These are phyloP conservation scores for Hyla sarda DNA, from an alignment of 2,113 vertebrate genomes.

Conservation along the genomic window DNA sequence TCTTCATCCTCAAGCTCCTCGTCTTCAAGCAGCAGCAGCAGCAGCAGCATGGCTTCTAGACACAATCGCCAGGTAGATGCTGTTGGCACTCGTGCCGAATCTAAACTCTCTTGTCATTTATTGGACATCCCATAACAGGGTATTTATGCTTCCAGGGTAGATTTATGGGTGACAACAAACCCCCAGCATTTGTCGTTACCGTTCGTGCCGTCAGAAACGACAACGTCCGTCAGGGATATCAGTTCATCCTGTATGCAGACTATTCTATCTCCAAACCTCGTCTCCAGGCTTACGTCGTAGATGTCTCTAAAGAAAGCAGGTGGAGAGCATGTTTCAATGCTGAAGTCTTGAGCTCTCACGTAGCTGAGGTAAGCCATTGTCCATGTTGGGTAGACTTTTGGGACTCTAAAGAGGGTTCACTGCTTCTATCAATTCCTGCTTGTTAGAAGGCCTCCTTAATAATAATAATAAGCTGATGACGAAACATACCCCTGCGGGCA, in stretches of 20 bases:
- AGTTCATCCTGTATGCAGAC: constrained; percentile 73
- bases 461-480: no score
- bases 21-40: neutral
- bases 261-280: constrained; percentile 55
- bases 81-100: no score
- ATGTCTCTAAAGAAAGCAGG: constrained; percentile 71
- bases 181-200: constrained; percentile 71
- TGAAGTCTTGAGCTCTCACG: constrained; percentile 73
- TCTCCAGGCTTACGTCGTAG: constrained; percentile 74
- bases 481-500: no score
- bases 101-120: neutral
- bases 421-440: no score
- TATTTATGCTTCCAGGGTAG: constrained; percentile 64
- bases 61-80: neutral
- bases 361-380: constrained; percentile 70
- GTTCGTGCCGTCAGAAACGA: constrained; percentile 70
- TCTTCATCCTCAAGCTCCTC: constrained; percentile 41
- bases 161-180: constrained; percentile 70
- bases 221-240: constrained; percentile 70
- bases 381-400: neutral
- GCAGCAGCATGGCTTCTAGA: no score
- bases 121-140: neutral
- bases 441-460: no score
- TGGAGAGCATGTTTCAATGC: constrained; percentile 81
- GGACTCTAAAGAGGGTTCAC: no score